A percentile compares a stretch with the other conserved stretches of the same genome.
Conservation (phyloP, 2,797 vertebrate genomes). For the Danio albolineatus region DNA sequence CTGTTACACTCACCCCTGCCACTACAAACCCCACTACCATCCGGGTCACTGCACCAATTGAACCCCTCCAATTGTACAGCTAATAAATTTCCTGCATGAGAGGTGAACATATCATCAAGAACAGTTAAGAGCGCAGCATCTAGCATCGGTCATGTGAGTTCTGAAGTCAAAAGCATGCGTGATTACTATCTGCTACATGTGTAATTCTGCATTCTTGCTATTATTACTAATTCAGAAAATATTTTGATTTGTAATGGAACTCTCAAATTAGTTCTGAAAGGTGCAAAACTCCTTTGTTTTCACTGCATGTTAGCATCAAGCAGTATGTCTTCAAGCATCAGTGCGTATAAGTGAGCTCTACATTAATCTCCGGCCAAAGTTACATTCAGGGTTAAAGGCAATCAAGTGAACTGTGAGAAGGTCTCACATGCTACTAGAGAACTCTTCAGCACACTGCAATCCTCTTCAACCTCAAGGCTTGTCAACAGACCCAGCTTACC, state of each 20-base stretch:
- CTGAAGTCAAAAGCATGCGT: no score
- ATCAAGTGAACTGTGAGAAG: constrained; percentile 14
- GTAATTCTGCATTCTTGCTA: no score
- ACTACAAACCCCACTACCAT: no score
- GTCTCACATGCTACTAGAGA: constrained; percentile 33
- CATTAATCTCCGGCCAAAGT: background rate
- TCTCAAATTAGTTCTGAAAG: background rate
- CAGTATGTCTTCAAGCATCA: background rate
- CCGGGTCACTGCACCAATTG: no score
- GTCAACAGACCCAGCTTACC: constrained; percentile 22
- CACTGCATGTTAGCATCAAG: background rate
- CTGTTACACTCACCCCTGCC: no score
- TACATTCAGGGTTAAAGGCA: constrained; percentile 5
- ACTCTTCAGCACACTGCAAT: constrained; percentile 37
- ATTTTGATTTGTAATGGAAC: background rate
- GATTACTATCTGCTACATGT: no score
- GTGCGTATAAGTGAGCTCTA: background rate
- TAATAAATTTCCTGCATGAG: no score
- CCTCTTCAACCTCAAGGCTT: constrained; percentile 37
- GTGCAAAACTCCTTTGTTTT: background rate
- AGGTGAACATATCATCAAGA: no score
- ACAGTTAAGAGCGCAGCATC: no score
- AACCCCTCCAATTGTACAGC: no score
- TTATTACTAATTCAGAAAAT: no score
- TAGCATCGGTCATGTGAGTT: no score